A percentile compares a stretch with the other conserved stretches of the same genome.
phyloP scores from a whole-genome alignment of 2,113 vertebrate genomes.

The Coryphaenoides rupestris region DNA sequence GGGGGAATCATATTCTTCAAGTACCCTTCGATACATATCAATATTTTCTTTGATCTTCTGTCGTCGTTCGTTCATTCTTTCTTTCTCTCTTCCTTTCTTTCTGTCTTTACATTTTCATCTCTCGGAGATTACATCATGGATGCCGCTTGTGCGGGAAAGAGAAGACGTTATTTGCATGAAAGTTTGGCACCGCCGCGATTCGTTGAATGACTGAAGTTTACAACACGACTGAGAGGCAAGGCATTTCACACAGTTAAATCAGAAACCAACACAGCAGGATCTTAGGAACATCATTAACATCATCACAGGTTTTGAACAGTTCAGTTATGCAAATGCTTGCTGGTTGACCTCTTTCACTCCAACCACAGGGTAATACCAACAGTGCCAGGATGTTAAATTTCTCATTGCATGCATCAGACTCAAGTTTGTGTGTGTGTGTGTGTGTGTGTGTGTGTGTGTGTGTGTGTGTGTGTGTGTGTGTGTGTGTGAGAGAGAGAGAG shows the following conservation, averaged over 20 bases:
- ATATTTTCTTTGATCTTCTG: conserved; percentile 2
- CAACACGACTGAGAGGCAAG: not conserved
- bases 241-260: conserved; percentile 32
- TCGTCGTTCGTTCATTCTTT: conserved; percentile 3
- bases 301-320: conserved; percentile 31
- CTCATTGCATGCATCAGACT: not conserved
- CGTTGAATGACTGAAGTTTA: conserved; percentile 9
- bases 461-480: conserved; percentile 4
- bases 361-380: conserved; percentile 24
- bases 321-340: conserved; percentile 63
- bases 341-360: conserved; percentile 34
- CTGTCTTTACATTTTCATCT: not conserved
- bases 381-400: conserved; percentile 47
- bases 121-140: not conserved
- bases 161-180: conserved; percentile 30
- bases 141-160: too few species aligned
- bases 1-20: not conserved
- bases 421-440: conserved; percentile 8
- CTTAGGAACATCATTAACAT: conserved; percentile 25
- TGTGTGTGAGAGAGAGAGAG: too few species aligned
- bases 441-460: conserved; percentile 16
- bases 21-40: not conserved
- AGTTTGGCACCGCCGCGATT: conserved; percentile 17
- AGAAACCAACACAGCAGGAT: conserved; percentile 29
- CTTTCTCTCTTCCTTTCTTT: conserved; percentile 1